A percentile compares a stretch with the other conserved stretches of the same genome.
phyloP scores from a whole-genome alignment of 2,888 invertebrate species.

The Caenorhabditis sulstoni region DNA sequence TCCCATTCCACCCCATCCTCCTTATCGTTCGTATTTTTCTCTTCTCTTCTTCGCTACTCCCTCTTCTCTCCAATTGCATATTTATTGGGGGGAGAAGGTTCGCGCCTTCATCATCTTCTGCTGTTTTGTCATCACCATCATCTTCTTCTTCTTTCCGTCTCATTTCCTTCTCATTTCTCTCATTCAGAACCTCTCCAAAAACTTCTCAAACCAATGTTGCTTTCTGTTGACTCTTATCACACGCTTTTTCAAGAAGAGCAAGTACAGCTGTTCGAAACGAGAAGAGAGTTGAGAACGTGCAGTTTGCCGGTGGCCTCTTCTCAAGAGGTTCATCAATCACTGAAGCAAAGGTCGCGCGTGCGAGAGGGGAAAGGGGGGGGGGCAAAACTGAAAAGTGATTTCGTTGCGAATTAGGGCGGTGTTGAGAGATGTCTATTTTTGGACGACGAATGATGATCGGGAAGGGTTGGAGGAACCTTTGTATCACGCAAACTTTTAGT shows the following conservation, averaged over 20 bases:
- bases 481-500: background rate
- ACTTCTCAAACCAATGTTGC: no score
- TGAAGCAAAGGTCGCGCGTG: conserved; percentile 35
- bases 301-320: conserved; percentile 11
- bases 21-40: background rate
- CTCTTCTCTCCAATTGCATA: background rate
- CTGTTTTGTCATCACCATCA: no score
- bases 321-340: conserved; percentile 39
- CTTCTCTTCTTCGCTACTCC: background rate
- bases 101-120: background rate
- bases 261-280: conserved; percentile 50
- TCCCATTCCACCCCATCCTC: background rate
- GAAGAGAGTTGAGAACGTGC: conserved; percentile 34
- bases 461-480: no score
- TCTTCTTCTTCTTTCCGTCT: conserved; percentile 1
- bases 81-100: background rate
- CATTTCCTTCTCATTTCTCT: background rate
- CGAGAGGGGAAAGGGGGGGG: no score
- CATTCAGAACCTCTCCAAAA: background rate
- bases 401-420: background rate
- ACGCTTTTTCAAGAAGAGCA: conserved; percentile 22
- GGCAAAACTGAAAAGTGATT: no score
- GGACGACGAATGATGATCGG: background rate
- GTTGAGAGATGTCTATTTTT: background rate
- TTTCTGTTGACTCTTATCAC: conserved; percentile 31